Evolutionary conservation across 2,113 vertebrate genomes (phyloP), one percentile per base, ranked within the genome.

Genomic region (Agapornis roseicollis): DNA sequence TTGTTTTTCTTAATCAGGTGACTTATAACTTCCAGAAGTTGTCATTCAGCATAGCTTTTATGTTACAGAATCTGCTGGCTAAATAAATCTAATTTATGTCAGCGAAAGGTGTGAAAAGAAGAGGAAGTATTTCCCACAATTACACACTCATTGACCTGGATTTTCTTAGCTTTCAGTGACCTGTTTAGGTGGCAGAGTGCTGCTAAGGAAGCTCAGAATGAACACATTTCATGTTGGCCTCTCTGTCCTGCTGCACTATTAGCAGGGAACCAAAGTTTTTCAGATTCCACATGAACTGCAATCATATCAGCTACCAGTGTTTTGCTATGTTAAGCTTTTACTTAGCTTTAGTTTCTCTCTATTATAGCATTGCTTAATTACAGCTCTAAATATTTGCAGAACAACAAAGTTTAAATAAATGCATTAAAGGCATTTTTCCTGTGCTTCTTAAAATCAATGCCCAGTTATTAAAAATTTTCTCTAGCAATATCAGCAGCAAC

Each of bases 391-490:
- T 47, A 79, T 56, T 79, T 55, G 5, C 35, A 56, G n/a, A 88
- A 66, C 7, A 53, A 39, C 7, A 72, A 80, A 70, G 6, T 55
- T 56, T 2, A n/a, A 90, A 76, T 76, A 74, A 74, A 42, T 13
- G 12, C 2, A 15, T 11, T 11, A 55, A 64, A 41, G 8, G 3
- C 0, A 1, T 4, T 25, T 50, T 58, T 61, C 5, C 15, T 60
- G 42, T 29, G 37, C 11, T 68, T 84, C 39, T 76, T 87, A 49
- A 86, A 86, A 83, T 66, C 6, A 80, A 5, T 68, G 86, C 6
- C 14, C 9, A 29, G 18, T n/a, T 82, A 80, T 91, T 68, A 6
- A 41, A 64, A 13, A 4, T 41, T 64, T 79, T 74, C n/a, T 65
- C 13, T 33, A 69, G 16, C 12, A 55, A 52, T 22, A 84, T 31